phyloP scores from a whole-genome alignment of 2,797 vertebrate species.

The Notolabrus celidotus region DNA sequence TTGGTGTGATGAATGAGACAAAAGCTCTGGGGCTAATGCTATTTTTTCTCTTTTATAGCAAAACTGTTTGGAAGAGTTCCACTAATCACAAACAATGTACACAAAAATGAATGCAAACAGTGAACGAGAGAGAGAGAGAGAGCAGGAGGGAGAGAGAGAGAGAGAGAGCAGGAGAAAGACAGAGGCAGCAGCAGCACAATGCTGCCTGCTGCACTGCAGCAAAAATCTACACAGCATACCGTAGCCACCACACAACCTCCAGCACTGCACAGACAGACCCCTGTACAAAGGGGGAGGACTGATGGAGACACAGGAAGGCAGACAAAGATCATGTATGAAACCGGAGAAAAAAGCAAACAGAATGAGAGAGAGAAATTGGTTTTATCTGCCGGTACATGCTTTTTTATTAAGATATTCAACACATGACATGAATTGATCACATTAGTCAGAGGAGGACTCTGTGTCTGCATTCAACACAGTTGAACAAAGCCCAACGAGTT shows the following conservation, averaged over 20 bases:
- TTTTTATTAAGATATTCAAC: slow-evolving; percentile 23
- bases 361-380: background rate
- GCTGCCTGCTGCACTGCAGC: slow-evolving; percentile 94
- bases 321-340: slow-evolving; percentile 1
- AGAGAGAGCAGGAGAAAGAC: slow-evolving; percentile 64
- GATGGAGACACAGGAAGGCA: slow-evolving; percentile 29
- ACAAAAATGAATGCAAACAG: slow-evolving; percentile 78
- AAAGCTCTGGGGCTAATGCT: slow-evolving; percentile 64
- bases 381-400: background rate
- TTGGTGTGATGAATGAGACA: slow-evolving; percentile 73
- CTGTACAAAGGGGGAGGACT: slow-evolving; percentile 36
- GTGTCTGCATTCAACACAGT: slow-evolving; percentile 3
- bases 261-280: slow-evolving; percentile 79
- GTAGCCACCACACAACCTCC: slow-evolving; percentile 83
- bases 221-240: slow-evolving; percentile 90
- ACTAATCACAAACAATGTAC: slow-evolving; percentile 76
- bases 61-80: slow-evolving; percentile 84
- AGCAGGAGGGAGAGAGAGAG: slow-evolving; percentile 53
- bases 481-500: background rate
- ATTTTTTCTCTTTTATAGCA: slow-evolving; percentile 48
- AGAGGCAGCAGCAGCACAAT: slow-evolving; percentile 80
- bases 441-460: slow-evolving; percentile 24
- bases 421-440: slow-evolving; percentile 18
- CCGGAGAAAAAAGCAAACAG: background rate
- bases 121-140: slow-evolving; percentile 49